Evolutionary conservation across 2,113 vertebrate species (phyloP).

Genomic region (Corythoichthys haematopterus): DNA sequence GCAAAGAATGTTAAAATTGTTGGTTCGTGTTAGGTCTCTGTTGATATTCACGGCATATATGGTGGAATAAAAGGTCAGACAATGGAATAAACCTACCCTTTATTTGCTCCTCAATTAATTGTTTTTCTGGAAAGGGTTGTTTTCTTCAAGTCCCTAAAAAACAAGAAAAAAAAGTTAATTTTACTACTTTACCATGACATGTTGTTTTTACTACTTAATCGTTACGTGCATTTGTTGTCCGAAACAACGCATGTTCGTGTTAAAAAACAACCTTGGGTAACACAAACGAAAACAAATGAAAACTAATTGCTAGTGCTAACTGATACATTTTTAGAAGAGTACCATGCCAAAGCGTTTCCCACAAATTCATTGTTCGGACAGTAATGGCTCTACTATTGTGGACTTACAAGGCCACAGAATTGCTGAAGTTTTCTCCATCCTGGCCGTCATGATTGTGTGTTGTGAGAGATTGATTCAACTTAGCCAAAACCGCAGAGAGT

Average conservation of each 20-base stretch:
- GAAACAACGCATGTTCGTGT: background rate
- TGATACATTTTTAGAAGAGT: conserved; percentile 21
- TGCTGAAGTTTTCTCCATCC: conserved; percentile 36
- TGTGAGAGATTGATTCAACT: conserved; percentile 66
- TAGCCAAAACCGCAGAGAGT: conserved; percentile 65
- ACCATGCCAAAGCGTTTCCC: conserved; percentile 25
- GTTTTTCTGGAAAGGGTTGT: conserved; percentile 10
- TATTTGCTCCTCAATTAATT: conserved; percentile 10
- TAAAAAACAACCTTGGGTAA: background rate
- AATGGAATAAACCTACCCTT: conserved; percentile 49
- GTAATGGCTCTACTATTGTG: conserved; percentile 13
- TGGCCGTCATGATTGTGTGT: conserved; percentile 47
- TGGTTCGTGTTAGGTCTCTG: conserved; percentile 7
- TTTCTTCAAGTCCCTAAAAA: conserved; percentile 31
- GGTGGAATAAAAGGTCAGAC: conserved; percentile 21
- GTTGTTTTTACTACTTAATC: conserved; percentile 14
- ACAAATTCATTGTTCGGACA: conserved; percentile 32
- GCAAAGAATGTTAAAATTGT: background rate
- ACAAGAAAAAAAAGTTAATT: conserved; percentile 37
- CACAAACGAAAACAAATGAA: background rate
- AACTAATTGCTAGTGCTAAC: conserved; percentile 15
- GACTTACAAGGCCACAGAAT: conserved; percentile 26
- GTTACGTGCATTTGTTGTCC: background rate
- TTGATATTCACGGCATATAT: conserved; percentile 13
- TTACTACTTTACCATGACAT: conserved; percentile 9